Evolutionary conservation across 2,888 invertebrate genomes (phyloP), one percentile per base, ranked within the genome.

Genomic region (Drosophila greeni): DNA sequence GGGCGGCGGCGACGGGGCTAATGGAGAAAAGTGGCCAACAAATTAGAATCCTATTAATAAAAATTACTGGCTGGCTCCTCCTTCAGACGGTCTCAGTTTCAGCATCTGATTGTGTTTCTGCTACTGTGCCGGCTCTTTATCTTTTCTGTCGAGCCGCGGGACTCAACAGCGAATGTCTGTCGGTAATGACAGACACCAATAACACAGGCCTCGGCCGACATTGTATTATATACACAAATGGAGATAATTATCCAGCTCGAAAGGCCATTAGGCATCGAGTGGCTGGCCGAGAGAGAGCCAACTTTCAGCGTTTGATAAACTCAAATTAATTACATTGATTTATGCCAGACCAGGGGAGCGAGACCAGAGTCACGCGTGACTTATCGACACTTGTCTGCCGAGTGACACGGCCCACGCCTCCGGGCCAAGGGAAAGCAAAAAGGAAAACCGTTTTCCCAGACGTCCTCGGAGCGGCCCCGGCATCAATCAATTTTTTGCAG

Each of bases 261-360:
- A 79, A 67, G 52, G 75, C 75, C 74, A 82, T 81, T 82, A 75
- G 72, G 66, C 53, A 62, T 36, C 56, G 51, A 65, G 51, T 29
- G 29, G 59, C 24, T 14, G 61, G 37, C 34, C 18, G n/a, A 20
- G 29, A 20, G 23, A 39, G 18, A 34, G 40, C 26, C n/a, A 40
- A 51, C 34, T 54, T 48, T 40, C 23, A 18, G 58, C 73, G 55
- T 75, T 75, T 82, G 79, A 77, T 76, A 77, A 79, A 79, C 73
- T 77, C 72, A 68, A 82, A 75, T 82, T 82, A 84, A 84, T 84
- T 84, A 81, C 72, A 81, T 81, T 84, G 84, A 84, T 84, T 81
- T 81, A 83, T 82, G 77, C 74, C 66, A 47, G 53, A 16, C 48
- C 39, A 56, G 29, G 39, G 23, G 51, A 40, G 29, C 52, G 43